These are phyloP conservation scores for Asteroscopus sphinx DNA, from an alignment of 2,888 invertebrate species.

Conservation along the genomic window DNA sequence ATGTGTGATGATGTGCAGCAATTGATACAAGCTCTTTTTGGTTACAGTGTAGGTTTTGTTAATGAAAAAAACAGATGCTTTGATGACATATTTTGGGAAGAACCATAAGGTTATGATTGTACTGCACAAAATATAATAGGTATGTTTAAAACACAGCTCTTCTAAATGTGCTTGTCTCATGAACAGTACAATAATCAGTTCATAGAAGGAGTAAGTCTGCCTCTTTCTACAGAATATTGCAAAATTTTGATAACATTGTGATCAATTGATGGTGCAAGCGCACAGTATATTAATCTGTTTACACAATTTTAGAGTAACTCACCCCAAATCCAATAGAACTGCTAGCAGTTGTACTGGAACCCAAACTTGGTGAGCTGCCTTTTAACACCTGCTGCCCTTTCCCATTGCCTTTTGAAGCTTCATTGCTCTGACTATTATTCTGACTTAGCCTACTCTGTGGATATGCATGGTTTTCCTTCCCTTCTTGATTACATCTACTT, in stretches of 20 bases:
- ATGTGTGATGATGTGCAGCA: constrained; percentile 60
- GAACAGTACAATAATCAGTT: no score
- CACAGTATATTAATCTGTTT: no score
- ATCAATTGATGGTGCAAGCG: no score
- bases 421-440: constrained; percentile 79
- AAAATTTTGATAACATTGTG: no score
- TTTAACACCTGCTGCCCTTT: constrained; percentile 76
- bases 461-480: constrained; percentile 89
- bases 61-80: background rate
- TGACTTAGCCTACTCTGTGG: constrained; percentile 87
- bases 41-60: background rate
- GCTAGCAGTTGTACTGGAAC: constrained; percentile 74
- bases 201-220: no score
- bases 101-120: no score
- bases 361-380: constrained; percentile 82
- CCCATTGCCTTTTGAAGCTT: constrained; percentile 73
- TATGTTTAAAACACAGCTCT: no score
- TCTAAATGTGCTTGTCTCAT: no score
- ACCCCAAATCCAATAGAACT: constrained; percentile 87
- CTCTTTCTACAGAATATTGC: no score
- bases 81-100: no score
- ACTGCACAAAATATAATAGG: background rate
- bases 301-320: constrained; percentile 67
- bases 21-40: constrained; percentile 32
- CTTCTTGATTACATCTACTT: constrained; percentile 87